Evolutionary conservation across 2,888 invertebrate species (phyloP).

Genomic region (Polietes domitor): DNA sequence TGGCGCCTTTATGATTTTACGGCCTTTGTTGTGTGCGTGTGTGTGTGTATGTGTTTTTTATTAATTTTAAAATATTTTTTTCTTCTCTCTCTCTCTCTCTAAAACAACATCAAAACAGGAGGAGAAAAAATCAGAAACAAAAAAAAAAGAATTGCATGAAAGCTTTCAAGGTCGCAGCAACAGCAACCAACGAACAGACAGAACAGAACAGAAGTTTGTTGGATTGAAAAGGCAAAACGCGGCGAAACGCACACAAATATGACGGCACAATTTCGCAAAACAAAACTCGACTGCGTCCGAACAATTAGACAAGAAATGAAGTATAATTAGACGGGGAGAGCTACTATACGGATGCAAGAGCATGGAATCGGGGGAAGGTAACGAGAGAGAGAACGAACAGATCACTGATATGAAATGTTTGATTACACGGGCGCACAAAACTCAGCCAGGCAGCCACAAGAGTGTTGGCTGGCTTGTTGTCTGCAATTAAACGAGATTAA

Average conservation of each 20-base stretch:
- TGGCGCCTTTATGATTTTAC: slow-evolving; percentile 55
- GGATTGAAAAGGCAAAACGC: too few relatives aligned
- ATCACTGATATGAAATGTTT: too few relatives aligned
- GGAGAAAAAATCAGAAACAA: slow-evolving; percentile 23
- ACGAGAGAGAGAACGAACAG: too few relatives aligned
- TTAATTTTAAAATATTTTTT: slow-evolving; percentile 17
- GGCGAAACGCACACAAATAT: not conserved
- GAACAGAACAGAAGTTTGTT: not conserved
- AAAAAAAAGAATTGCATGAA: slow-evolving; percentile 51
- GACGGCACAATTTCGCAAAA: not conserved
- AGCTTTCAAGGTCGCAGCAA: slow-evolving; percentile 62
- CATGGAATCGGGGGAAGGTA: too few relatives aligned
- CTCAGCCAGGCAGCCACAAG: too few relatives aligned
- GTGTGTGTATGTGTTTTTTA: slow-evolving; percentile 10
- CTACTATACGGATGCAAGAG: not conserved
- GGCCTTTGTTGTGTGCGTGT: not conserved
- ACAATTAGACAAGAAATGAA: not conserved
- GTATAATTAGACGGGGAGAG: not conserved
- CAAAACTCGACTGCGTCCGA: not conserved
- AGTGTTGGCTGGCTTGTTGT: too few relatives aligned
- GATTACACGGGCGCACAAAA: too few relatives aligned
- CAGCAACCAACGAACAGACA: not conserved
- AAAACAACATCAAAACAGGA: slow-evolving; percentile 38
- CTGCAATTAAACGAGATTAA: too few relatives aligned
- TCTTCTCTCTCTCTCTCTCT: too few relatives aligned